Evolutionary conservation across 1,140 invertebrate species (phyloP), one percentile per base, ranked within the genome.

Genomic region (Danaus plexippus): DNA sequence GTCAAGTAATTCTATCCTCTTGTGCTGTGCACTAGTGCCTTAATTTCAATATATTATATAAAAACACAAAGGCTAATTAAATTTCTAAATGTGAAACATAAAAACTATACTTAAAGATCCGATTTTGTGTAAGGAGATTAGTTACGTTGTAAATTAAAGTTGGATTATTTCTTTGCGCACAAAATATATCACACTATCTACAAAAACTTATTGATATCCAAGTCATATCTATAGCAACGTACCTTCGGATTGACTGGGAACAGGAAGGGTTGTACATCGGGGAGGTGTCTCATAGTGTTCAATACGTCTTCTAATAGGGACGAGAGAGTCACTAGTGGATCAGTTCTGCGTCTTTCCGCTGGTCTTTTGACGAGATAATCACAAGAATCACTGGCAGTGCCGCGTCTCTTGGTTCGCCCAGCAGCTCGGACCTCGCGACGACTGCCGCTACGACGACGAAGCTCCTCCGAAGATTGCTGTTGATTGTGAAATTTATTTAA

Each of bases 221-320:
- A 22, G 18, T 22, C 18, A 22, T 22, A 22, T 22, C 18, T 22
- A 22, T 22, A 2, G 18, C 54, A 47, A 52, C 75, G 77, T 85
- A 94, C 92, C 88, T 98, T 99, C 11, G 92, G 89, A 89, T 96
- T 99, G 42, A 99, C 98, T 8, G 98, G 97, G 67, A 96, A 94
- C 43, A 98, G 87, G 86, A 99, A 99, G 0, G 94, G 94, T 67
- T 95, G 92, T 0, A 97, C 95, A 84, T 98, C 96, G 0, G 96
- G 95, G 74, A 99, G 81, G 67, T 95, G 93, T 53, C 97, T 89
- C 90, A 99, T 93, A 75, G 99, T 96, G 73, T 97, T 98, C 0
- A 99, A 86, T 61, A 99, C 97, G 11, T 92, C 91, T 80, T 99
- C 97, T 43, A 99, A 88, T 55, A 98, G 93, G 1, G 95, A 96